Evolutionary conservation across 2,797 vertebrate species (phyloP).

Genomic region (Sorex maritimensis): DNA sequence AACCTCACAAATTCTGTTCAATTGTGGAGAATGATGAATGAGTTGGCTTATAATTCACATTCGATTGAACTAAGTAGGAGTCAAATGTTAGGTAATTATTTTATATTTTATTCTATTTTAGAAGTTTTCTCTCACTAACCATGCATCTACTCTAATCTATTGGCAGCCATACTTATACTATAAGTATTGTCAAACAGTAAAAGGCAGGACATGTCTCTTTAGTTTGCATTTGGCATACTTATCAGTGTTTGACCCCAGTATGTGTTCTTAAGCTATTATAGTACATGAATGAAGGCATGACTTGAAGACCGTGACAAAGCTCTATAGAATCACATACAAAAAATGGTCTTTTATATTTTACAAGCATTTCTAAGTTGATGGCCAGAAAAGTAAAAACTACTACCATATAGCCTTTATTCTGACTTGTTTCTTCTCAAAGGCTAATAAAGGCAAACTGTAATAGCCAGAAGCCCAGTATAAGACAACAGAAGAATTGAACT

Average conservation of each 20-base stretch:
- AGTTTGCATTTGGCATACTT: neutral
- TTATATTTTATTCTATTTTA: constrained; percentile 32
- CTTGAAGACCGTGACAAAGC: neutral
- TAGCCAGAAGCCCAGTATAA: neutral
- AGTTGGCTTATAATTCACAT: neutral
- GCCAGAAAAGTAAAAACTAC: neutral
- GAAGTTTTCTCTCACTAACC: neutral
- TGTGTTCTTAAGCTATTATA: neutral
- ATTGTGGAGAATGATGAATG: neutral
- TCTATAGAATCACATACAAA: neutral
- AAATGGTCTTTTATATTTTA: neutral
- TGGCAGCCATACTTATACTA: neutral
- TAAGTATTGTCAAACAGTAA: neutral
- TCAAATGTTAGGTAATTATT: constrained; percentile 9
- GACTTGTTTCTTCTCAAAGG: neutral
- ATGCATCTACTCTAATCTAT: neutral
- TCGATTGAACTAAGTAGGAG: neutral
- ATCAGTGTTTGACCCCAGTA: neutral
- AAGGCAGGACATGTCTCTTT: neutral
- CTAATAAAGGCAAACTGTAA: neutral
- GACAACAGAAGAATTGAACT: neutral
- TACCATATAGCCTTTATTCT: neutral
- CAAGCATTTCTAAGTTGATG: neutral
- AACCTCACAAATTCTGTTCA: neutral
- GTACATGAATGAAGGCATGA: neutral